Evolutionary conservation across 1,140 invertebrate genomes (phyloP).

Genomic region (Dendroctonus ponderosae): DNA sequence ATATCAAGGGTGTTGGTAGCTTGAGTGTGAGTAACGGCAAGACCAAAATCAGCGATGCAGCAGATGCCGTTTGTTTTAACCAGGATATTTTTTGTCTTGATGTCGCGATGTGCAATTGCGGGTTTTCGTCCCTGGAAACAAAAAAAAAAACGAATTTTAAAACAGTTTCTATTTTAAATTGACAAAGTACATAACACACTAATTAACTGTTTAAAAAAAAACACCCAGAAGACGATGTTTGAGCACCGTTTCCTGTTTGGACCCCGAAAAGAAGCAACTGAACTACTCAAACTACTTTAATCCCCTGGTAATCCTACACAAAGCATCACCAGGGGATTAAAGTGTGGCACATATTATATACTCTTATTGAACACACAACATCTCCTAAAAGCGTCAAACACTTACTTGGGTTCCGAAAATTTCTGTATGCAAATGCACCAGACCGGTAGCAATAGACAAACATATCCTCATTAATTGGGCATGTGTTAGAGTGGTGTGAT

Average conservation of each 20-base stretch:
- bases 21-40: slow-evolving; percentile 82
- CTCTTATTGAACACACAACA: too few species aligned
- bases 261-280: too few species aligned
- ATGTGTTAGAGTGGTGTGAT: slow-evolving; percentile 69
- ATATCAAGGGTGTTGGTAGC: slow-evolving; percentile 66
- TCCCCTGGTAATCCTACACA: too few species aligned
- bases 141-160: too few species aligned
- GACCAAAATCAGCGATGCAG: slow-evolving; percentile 92
- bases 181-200: too few species aligned
- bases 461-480: slow-evolving; percentile 80
- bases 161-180: too few species aligned
- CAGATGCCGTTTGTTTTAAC: slow-evolving; percentile 85
- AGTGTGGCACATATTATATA: too few species aligned
- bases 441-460: slow-evolving; percentile 78
- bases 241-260: too few species aligned
- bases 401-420: slow-evolving; percentile 82
- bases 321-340: too few species aligned
- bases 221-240: too few species aligned
- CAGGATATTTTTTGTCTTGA: slow-evolving; percentile 95
- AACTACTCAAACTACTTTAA: too few species aligned
- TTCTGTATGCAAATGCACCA: slow-evolving; percentile 92
- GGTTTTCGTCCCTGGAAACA: slow-evolving; percentile 59
- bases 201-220: too few species aligned
- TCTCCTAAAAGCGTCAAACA: not conserved
- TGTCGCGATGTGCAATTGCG: slow-evolving; percentile 90